phyloP scores from a whole-genome alignment of 92 coral and sea anemone genomes.

The Zoanthus sansibaricus region DNA sequence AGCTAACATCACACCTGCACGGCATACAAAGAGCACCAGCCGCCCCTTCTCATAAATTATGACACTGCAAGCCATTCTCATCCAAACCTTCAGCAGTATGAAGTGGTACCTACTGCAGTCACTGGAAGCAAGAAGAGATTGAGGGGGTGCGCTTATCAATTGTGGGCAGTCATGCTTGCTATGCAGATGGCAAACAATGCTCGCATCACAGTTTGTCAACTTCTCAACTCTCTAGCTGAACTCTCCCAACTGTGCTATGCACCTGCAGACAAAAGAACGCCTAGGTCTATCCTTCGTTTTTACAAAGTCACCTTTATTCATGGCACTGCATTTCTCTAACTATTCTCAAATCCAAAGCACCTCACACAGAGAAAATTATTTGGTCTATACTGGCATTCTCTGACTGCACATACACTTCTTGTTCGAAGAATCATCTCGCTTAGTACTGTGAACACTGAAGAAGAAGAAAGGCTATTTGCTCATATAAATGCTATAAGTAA shows the following conservation, averaged over 20 bases:
- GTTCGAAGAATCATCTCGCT: conserved; percentile 13
- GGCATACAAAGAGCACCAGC: background rate
- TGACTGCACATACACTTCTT: background rate
- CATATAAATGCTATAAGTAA: conserved; percentile 25
- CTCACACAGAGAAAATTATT: background rate
- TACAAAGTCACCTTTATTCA: background rate
- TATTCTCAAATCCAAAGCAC: background rate
- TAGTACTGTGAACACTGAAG: conserved; percentile 18
- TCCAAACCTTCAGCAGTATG: conserved; percentile 1
- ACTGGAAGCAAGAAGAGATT: background rate
- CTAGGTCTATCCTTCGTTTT: background rate
- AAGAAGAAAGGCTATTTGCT: conserved; percentile 24
- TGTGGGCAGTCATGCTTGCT: background rate
- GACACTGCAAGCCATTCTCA: background rate
- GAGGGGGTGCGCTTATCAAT: background rate
- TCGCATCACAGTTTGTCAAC: conserved; percentile 9
- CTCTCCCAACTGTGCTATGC: conserved; percentile 5
- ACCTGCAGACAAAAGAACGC: conserved; percentile 4
- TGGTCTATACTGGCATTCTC: conserved; percentile 4
- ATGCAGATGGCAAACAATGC: conserved; percentile 3
- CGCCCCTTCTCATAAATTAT: conserved; percentile 1
- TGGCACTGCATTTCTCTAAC: background rate
- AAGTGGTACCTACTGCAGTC: background rate
- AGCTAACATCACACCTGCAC: background rate
- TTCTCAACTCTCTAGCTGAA: conserved; percentile 8